Percentiles rank a stretch among this genome's conserved stretches.
These are phyloP conservation scores for Oreonectes daqikongensis DNA, from an alignment of 2,797 vertebrate species.

Conservation along the genomic window DNA sequence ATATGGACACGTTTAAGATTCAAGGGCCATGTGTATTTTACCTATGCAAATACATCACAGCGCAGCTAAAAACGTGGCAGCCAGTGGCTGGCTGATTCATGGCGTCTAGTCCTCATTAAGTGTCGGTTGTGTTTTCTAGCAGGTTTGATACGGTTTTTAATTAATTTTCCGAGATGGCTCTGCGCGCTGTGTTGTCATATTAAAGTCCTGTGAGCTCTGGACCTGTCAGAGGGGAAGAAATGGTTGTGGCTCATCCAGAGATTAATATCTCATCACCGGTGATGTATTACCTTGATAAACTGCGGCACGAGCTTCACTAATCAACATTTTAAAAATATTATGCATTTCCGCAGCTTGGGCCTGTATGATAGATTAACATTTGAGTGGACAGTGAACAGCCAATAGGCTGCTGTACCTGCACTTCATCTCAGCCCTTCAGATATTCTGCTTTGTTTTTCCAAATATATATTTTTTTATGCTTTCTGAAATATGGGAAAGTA, in stretches of 20 bases:
- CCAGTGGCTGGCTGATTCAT: constrained; percentile 48
- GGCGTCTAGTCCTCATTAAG: constrained; percentile 51
- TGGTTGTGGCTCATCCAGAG: constrained; percentile 50
- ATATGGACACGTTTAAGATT: constrained; percentile 19
- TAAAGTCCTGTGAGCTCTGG: constrained; percentile 49
- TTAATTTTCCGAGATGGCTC: constrained; percentile 50
- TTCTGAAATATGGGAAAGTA: not conserved
- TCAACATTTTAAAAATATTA: constrained; percentile 55
- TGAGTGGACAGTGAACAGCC: constrained; percentile 45
- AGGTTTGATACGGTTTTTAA: constrained; percentile 53
- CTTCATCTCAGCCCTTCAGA: constrained; percentile 28
- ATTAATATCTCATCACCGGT: constrained; percentile 54
- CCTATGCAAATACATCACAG: constrained; percentile 32
- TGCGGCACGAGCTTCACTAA: constrained; percentile 50
- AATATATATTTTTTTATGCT: not conserved
- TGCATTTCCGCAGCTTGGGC: constrained; percentile 46
- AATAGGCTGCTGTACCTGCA: constrained; percentile 40
- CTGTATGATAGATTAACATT: constrained; percentile 43
- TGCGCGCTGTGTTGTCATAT: constrained; percentile 51
- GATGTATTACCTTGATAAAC: constrained; percentile 58
- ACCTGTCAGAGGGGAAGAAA: constrained; percentile 45
- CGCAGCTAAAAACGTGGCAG: constrained; percentile 10
- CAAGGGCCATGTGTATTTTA: constrained; percentile 3
- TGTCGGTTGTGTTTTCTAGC: constrained; percentile 49
- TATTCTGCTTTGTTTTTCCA: constrained; percentile 18